Percentiles rank a stretch among this genome's conserved stretches.
Evolutionary conservation across 2,797 vertebrate species (phyloP).

Genomic region (Esox masquinongy): DNA sequence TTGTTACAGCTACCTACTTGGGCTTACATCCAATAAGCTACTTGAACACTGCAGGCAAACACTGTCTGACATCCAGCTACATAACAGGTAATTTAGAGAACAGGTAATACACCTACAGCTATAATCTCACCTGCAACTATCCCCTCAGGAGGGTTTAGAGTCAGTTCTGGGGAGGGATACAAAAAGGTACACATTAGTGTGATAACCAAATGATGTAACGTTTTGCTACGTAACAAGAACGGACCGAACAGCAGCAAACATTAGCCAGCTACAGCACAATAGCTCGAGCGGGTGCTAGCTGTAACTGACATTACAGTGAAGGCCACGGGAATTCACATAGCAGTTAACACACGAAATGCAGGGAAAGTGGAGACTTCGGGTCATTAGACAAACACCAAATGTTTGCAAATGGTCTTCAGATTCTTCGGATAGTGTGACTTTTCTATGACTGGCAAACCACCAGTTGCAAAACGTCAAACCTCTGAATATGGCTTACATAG

Average conservation of each 20-base stretch:
- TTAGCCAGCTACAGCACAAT: too few species aligned
- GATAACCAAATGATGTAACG: background rate
- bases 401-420: background rate
- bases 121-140: constrained; percentile 90
- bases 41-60: background rate
- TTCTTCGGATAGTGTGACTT: background rate
- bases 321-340: too few species aligned
- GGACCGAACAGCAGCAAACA: too few species aligned
- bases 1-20: background rate
- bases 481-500: background rate
- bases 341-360: background rate
- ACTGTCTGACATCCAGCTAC: too few species aligned
- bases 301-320: too few species aligned
- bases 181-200: background rate
- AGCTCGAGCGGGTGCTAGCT: too few species aligned
- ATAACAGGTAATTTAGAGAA: background rate
- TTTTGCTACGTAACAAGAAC: too few species aligned
- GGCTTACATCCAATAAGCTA: background rate
- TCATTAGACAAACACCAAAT: background rate
- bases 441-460: background rate
- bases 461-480: constrained; percentile 3
- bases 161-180: constrained; percentile 81
- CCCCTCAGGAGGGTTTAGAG: constrained; percentile 95
- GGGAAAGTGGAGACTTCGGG: too few species aligned
- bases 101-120: background rate